Conservation (phyloP, 2,113 vertebrate genomes). For the Orientallactaga bullata region DNA sequence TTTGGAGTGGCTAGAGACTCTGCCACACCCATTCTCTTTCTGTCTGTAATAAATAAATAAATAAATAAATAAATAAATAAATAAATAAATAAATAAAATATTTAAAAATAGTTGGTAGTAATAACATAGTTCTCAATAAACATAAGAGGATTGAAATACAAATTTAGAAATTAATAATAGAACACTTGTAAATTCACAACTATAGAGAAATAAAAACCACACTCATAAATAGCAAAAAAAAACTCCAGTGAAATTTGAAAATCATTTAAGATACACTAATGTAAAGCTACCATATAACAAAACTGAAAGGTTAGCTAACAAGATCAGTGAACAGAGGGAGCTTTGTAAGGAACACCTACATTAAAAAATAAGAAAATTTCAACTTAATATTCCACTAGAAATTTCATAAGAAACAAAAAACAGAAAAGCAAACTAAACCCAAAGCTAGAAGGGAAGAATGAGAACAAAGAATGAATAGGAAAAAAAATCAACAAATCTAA, state of each 20-base stretch:
- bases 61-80: too few species aligned
- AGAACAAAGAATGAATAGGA: neutral
- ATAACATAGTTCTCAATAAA: constrained; percentile 19
- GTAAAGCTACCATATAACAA: neutral
- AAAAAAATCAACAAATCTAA: neutral
- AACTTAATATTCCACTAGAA: neutral
- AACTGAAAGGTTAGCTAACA: neutral
- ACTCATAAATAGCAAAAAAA: neutral
- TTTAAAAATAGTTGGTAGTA: neutral
- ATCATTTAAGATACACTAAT: neutral
- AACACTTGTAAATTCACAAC: neutral
- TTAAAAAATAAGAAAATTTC: neutral
- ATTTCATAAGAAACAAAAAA: neutral
- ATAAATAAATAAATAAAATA: too few species aligned
- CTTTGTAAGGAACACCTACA: neutral
- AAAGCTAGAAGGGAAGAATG: neutral
- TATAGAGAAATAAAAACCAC: neutral
- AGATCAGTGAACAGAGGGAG: neutral
- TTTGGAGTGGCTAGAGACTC: too few species aligned
- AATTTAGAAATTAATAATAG: neutral
- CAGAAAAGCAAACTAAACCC: neutral
- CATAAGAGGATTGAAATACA: neutral
- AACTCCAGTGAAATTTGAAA: neutral
- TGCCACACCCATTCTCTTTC: too few species aligned
- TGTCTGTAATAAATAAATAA: too few species aligned